Base-by-base conservation (phyloP, 2,113 vertebrate genomes). In the Phylloscopus trochilus region DNA sequence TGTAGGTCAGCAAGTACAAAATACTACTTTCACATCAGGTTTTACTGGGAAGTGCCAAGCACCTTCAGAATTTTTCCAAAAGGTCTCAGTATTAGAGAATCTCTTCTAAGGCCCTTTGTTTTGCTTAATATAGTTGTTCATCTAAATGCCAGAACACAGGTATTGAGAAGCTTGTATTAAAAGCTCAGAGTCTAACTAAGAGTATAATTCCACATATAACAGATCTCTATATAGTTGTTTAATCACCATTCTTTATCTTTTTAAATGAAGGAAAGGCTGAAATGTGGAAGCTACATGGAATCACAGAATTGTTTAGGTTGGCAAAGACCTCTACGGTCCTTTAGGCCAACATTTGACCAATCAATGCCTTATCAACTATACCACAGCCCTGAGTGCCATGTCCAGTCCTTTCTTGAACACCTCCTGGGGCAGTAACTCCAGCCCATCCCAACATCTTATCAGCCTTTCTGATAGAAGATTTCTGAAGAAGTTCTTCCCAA, bases 381-480 rank as follows among this genome's bases (percentile, higher is more conserved):
- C 26, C 30, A 41, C 6, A 67, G 30, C 14, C 27, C 47, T 49
- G 19, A 55, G 10, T 63, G 30, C 24, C 17, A 11, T 12, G 26
- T 79, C 33, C 23, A 67, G 37, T 52, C 8, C 4, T 46, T 74
- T 59, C 30, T 35, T 63, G 30, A 55, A 27, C 23, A 27, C 6
- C 41, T 49, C 5, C 12, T 31, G 18, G 18, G 4, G 6, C 0
- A 0, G 12, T 41, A 17, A 55, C 47, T 69, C 55, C 21, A 43
- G 30, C 12, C 41, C 10, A 13, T 74, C 66, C 22, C 26, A 55
- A 11, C 55, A 14, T n/a, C 27, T 41, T n/a, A n/a, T 22, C 6
- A 31, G 15, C 18, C 15, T 43, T 69, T 37, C 31, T 55, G 15
- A n/a, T n/a, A n/a, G n/a, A n/a, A n/a, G n/a, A n/a, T n/a, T n/a